Evolutionary conservation across 2,113 vertebrate species (phyloP).

Genomic region (Mirza zaza): DNA sequence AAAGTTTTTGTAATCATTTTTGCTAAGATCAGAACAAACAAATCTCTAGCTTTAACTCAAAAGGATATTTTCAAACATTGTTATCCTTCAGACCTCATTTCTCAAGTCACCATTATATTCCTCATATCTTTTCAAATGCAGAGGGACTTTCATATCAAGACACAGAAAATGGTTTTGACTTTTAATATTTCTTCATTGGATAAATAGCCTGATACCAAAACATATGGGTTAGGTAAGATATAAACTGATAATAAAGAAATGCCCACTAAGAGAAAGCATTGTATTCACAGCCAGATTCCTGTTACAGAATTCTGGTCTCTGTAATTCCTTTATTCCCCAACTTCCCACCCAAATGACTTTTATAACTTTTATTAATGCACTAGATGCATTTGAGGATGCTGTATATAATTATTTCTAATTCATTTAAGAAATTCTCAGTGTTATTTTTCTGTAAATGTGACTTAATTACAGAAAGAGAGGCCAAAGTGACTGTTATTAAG

Average conservation of each 20-base stretch:
- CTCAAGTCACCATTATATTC: neutral
- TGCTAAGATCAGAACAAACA: neutral
- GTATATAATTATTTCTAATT: neutral
- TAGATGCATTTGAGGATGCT: neutral
- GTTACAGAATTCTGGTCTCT: neutral
- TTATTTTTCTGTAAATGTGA: neutral
- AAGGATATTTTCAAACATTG: neutral
- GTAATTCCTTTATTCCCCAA: neutral
- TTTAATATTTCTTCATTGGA: neutral
- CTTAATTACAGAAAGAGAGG: neutral
- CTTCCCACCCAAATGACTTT: neutral
- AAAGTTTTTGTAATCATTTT: neutral
- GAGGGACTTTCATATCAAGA: neutral
- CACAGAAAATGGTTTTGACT: neutral
- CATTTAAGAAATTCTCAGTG: neutral
- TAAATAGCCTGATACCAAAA: neutral
- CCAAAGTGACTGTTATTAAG: neutral
- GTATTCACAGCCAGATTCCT: neutral
- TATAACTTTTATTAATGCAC: neutral
- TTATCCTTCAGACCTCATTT: neutral
- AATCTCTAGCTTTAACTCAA: slow-evolving; percentile 7
- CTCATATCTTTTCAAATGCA: neutral
- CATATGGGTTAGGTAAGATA: neutral
- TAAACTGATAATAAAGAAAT: neutral
- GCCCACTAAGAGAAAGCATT: neutral